A percentile compares a stretch with the other conserved stretches of the same genome.
phyloP scores from a whole-genome alignment of 2,888 invertebrate genomes.

The Griposia aprilina region DNA sequence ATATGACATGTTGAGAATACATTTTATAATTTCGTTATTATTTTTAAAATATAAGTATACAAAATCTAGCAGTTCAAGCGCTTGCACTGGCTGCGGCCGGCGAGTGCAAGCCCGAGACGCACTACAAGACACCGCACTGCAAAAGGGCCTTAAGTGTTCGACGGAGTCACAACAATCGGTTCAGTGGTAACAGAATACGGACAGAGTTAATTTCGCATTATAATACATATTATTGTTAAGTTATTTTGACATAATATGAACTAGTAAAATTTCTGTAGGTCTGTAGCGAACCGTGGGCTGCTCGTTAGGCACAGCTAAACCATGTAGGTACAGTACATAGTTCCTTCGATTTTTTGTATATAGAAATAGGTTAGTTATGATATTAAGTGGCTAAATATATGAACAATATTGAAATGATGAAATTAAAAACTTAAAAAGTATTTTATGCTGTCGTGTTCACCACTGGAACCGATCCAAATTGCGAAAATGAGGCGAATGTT shows the following conservation, averaged over 20 bases:
- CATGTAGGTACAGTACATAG: background rate
- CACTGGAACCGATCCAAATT: slow-evolving; percentile 84
- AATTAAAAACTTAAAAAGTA: slow-evolving; percentile 20
- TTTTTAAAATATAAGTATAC: no score
- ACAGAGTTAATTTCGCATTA: background rate
- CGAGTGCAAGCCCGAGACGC: no score
- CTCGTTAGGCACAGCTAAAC: background rate
- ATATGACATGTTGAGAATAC: no score
- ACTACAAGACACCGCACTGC: no score
- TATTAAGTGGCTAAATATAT: background rate
- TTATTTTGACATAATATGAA: background rate
- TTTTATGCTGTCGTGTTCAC: slow-evolving; percentile 67
- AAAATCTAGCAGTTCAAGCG: no score
- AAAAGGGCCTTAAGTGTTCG: no score
- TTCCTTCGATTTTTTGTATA: background rate
- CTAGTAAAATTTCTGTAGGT: background rate
- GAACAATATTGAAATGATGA: background rate
- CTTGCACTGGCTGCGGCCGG: no score
- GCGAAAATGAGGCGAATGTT: slow-evolving; percentile 76
- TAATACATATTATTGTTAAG: background rate
- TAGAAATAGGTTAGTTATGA: background rate
- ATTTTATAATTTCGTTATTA: no score
- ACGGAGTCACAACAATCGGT: no score
- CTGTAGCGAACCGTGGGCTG: background rate
- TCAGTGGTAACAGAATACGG: no score